Percentiles rank a stretch among this genome's conserved stretches.
Evolutionary conservation across 2,888 invertebrate species (phyloP).

Genomic region (Meiosimyza platycephala): DNA sequence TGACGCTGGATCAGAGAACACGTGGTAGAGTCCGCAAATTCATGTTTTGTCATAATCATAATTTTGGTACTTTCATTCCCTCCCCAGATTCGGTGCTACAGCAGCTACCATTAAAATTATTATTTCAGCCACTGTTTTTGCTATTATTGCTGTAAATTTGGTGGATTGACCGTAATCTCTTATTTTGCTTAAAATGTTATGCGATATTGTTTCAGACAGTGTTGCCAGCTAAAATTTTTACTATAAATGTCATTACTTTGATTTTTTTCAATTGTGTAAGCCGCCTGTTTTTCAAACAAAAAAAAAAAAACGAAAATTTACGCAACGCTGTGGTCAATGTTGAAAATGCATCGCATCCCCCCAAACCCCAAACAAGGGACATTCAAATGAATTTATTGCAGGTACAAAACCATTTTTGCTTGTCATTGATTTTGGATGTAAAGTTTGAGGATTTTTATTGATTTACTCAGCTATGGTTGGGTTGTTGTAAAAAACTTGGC

Average conservation of each 20-base stretch:
- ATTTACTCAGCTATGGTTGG: too few relatives aligned
- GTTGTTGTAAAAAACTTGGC: too few relatives aligned
- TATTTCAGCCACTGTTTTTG: slow-evolving; percentile 32
- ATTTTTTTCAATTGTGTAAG: slow-evolving; percentile 7
- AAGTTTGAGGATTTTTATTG: background rate
- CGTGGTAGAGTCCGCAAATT: slow-evolving; percentile 48
- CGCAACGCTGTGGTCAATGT: slow-evolving; percentile 25
- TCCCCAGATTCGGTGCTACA: slow-evolving; percentile 36
- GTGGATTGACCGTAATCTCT: slow-evolving; percentile 33
- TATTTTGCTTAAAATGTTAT: slow-evolving; percentile 23
- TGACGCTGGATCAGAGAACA: slow-evolving; percentile 18
- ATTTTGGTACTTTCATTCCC: slow-evolving; percentile 43
- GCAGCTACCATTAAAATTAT: slow-evolving; percentile 31
- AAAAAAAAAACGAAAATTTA: background rate
- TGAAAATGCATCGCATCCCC: slow-evolving; percentile 20
- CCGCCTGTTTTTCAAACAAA: too few relatives aligned
- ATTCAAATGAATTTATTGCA: slow-evolving; percentile 4
- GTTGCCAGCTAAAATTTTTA: slow-evolving; percentile 30
- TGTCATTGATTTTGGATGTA: slow-evolving; percentile 4
- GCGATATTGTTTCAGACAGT: slow-evolving; percentile 29
- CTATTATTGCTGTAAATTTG: slow-evolving; percentile 38
- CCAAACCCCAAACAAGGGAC: background rate
- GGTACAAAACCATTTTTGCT: slow-evolving; percentile 19
- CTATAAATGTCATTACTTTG: slow-evolving; percentile 17
- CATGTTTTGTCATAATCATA: slow-evolving; percentile 59